A percentile compares a stretch with the other conserved stretches of the same genome.
These are phyloP conservation scores for Hypsopygia costalis DNA, from an alignment of 2,888 invertebrate genomes.

Conservation along the genomic window DNA sequence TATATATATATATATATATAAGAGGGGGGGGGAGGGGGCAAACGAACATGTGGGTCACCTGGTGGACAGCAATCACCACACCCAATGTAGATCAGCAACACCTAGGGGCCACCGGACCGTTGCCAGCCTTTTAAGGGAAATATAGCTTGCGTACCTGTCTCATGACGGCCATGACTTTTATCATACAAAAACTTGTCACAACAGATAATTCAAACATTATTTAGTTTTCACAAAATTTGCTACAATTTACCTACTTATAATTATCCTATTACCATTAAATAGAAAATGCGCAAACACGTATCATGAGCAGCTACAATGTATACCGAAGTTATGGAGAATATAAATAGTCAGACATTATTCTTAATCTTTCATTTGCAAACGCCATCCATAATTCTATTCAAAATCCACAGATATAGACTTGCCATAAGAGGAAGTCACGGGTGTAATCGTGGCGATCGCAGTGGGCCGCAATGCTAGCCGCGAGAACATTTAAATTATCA, in stretches of 20 bases:
- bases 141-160: too few species aligned
- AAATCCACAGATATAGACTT: conserved; percentile 57
- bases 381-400: conserved; percentile 63
- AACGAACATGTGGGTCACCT: too few species aligned
- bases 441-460: conserved; percentile 65
- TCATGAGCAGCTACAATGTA: neutral
- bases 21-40: too few species aligned
- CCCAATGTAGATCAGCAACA: too few species aligned
- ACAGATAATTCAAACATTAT: too few species aligned
- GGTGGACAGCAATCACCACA: too few species aligned
- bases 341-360: conserved; percentile 17
- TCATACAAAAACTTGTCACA: too few species aligned
- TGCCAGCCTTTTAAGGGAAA: too few species aligned
- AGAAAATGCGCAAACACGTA: neutral
- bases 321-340: conserved; percentile 3
- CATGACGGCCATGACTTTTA: too few species aligned
- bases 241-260: neutral
- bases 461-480: conserved; percentile 48
- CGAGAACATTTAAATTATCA: conserved; percentile 78
- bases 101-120: too few species aligned
- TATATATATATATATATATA: too few species aligned
- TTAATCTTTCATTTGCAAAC: conserved; percentile 23
- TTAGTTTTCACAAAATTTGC: neutral
- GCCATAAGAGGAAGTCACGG: conserved; percentile 70
- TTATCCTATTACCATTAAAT: neutral